phyloP scores from a whole-genome alignment of 2,797 vertebrate species.

The Danio aesculapii region DNA sequence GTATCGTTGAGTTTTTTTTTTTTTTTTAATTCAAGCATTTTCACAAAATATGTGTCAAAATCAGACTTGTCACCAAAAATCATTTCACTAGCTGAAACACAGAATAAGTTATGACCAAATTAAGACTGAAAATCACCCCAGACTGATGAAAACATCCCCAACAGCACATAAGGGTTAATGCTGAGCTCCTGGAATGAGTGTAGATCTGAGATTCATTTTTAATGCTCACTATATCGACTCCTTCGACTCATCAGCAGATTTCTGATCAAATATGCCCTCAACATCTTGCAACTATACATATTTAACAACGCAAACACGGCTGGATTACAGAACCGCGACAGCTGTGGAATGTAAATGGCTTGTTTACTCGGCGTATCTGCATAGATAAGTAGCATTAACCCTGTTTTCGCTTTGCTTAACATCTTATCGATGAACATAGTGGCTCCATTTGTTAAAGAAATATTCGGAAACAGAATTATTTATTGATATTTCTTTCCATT shows the following conservation, averaged over 20 bases:
- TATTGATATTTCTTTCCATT: background rate
- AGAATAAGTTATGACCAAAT: no score
- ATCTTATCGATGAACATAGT: background rate
- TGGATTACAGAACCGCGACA: conserved; percentile 5
- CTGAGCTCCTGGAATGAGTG: background rate
- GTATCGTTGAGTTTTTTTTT: no score
- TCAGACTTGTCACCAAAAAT: no score
- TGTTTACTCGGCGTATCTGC: conserved; percentile 38
- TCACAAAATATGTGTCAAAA: no score
- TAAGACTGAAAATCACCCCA: no score
- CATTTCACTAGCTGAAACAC: no score
- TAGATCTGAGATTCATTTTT: background rate
- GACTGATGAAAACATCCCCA: no score
- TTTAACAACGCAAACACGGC: conserved; percentile 31
- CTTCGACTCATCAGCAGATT: conserved; percentile 37
- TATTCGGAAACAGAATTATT: background rate
- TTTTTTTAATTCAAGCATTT: no score
- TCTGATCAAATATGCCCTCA: conserved; percentile 39
- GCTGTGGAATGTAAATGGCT: conserved; percentile 33
- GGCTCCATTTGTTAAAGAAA: background rate
- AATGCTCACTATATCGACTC: conserved; percentile 4
- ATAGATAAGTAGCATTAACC: conserved; percentile 7
- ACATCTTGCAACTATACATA: conserved; percentile 47
- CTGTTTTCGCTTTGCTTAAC: background rate
- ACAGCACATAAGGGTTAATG: background rate